Conservation (phyloP, 2,797 vertebrate species). For the Alfaro cultratus region DNA sequence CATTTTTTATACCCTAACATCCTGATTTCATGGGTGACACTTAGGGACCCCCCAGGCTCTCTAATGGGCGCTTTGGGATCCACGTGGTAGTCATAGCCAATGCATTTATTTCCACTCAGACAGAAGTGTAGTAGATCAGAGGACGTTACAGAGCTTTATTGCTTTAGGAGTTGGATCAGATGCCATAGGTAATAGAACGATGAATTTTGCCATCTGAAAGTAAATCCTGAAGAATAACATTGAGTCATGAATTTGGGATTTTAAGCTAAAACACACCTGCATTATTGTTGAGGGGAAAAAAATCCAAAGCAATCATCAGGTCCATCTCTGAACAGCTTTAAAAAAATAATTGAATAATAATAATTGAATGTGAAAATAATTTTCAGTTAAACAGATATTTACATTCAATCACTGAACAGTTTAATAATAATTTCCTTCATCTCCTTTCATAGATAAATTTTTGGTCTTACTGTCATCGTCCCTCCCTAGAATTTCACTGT, state of each 20-base stretch:
- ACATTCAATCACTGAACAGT: slow-evolving; percentile 18
- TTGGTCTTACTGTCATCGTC: slow-evolving; percentile 28
- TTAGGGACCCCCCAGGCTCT: slow-evolving; percentile 84
- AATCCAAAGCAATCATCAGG: too few species aligned
- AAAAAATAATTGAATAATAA: slow-evolving; percentile 21
- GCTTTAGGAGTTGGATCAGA: not conserved
- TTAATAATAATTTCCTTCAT: slow-evolving; percentile 11
- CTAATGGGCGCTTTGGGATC: slow-evolving; percentile 81
- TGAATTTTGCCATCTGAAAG: not conserved
- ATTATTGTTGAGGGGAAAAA: not conserved
- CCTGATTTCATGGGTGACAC: slow-evolving; percentile 90
- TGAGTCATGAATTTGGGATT: not conserved
- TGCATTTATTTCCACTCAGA: slow-evolving; percentile 48
- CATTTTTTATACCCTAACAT: slow-evolving; percentile 89
- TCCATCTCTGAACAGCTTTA: not conserved
- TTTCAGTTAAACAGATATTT: slow-evolving; percentile 45
- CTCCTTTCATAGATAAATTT: slow-evolving; percentile 10
- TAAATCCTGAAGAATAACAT: not conserved
- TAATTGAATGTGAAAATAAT: not conserved
- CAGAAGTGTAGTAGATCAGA: not conserved
- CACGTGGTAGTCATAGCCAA: slow-evolving; percentile 73
- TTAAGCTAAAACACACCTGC: not conserved
- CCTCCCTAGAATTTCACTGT: slow-evolving; percentile 35
- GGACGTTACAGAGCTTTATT: not conserved
- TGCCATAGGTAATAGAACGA: not conserved